Base-by-base conservation (phyloP, 2,888 invertebrate genomes). In the Pterobdella sp. region DNA sequence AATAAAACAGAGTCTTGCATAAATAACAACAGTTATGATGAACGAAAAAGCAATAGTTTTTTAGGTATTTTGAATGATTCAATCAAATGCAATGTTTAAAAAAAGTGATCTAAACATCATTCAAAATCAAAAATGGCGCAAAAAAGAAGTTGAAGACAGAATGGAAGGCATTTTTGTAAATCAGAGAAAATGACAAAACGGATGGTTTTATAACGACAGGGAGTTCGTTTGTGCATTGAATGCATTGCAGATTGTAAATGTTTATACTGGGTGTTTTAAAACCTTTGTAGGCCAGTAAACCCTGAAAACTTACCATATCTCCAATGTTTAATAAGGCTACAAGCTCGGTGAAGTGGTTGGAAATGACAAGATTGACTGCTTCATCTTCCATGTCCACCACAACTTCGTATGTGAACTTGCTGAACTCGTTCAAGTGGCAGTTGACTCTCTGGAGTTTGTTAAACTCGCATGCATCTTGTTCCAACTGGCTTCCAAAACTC, bases 301-400 rank as follows among this genome's bases (percentile, higher is more conserved):
- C 93, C 73, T 88, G 88, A 81, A 93, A 91, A 81, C 89, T 87
- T n/a, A 93, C 87, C 73, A 88, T 88, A 82, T 93, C 93, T 0
- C 89, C 89, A 0, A 87, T 85, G 75, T 88, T 87, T 60, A 93
- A 84, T 42, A 88, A 86, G 1, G 88, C 82, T 0, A 91, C 89
- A 77, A 90, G 90, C 81, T 91, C 90, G 0, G 88, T 87, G 80
- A 92, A 93, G 72, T 87, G 86, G 79, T 91, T 85, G 66, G 80
- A 88, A n/a, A 89, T 90, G 0, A 87, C 81, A 0, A 93, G 81
- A 0, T 85, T 83, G 1, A 89, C 86, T 26, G 80, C 35, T 14
- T 32, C 35, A 32, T 71, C 36, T 10, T n/a, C 26, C 18, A 37
- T 36, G 22, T 34, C n/a, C 1, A 80, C 78, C 26, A n/a, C 31